Evolutionary conservation across 2,888 invertebrate genomes (phyloP).

Genomic region (Seladonia tumulorum): DNA sequence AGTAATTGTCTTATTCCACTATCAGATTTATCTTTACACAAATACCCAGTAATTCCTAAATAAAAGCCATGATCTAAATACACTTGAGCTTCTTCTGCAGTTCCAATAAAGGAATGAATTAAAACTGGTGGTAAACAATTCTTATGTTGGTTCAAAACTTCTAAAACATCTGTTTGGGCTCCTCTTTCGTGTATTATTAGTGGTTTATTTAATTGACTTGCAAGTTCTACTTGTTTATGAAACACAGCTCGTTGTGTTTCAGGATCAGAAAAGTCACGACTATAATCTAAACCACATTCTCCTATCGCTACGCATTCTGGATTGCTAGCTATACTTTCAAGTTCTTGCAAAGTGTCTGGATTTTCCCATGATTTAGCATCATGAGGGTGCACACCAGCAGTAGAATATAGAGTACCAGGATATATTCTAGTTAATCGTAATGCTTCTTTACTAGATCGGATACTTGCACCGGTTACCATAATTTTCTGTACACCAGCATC

Average conservation of each 20-base stretch:
- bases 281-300: slow-evolving; percentile 97
- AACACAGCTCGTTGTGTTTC: slow-evolving; percentile 94
- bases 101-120: slow-evolving; percentile 96
- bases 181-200: slow-evolving; percentile 96
- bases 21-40: slow-evolving; percentile 97
- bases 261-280: slow-evolving; percentile 96
- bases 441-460: slow-evolving; percentile 95
- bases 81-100: slow-evolving; percentile 91
- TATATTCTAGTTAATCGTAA: slow-evolving; percentile 94
- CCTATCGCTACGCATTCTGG: slow-evolving; percentile 97
- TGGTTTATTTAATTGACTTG: slow-evolving; percentile 94
- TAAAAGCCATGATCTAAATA: slow-evolving; percentile 95
- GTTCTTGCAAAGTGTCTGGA: slow-evolving; percentile 85
- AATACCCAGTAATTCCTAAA: slow-evolving; percentile 93
- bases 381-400: slow-evolving; percentile 96
- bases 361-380: slow-evolving; percentile 95
- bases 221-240: slow-evolving; percentile 94
- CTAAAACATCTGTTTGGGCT: slow-evolving; percentile 93
- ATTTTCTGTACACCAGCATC: slow-evolving; percentile 97
- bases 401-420: slow-evolving; percentile 95
- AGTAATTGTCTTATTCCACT: slow-evolving; percentile 94
- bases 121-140: slow-evolving; percentile 91
- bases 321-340: slow-evolving; percentile 90
- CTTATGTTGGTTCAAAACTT: slow-evolving; percentile 87
- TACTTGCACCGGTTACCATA: slow-evolving; percentile 96